Evolutionary conservation across 2,888 invertebrate genomes (phyloP).

Genomic region (Andrena praecox): DNA sequence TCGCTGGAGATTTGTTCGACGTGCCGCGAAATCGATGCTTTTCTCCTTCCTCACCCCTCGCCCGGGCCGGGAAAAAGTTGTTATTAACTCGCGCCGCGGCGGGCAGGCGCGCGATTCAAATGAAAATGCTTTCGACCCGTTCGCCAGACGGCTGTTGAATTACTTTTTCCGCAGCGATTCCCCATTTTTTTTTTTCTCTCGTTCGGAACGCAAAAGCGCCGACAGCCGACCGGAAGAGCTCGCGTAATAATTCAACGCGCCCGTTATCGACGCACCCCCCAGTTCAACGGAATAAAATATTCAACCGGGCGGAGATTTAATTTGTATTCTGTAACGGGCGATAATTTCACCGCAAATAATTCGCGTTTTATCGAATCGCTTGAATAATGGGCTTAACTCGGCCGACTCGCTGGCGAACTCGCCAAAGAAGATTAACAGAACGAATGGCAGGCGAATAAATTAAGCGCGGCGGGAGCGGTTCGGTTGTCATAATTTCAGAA

Average conservation of each 20-base stretch:
- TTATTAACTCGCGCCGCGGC: not conserved
- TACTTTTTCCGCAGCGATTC: not conserved
- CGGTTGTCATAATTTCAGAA: not conserved
- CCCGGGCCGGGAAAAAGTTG: not conserved
- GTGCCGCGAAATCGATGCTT: slow-evolving; percentile 24
- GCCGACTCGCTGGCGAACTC: not conserved
- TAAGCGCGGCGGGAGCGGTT: not conserved
- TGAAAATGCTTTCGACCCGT: not conserved
- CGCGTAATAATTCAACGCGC: slow-evolving; percentile 3
- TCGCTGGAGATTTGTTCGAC: slow-evolving; percentile 50
- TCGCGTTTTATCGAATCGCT: slow-evolving; percentile 3
- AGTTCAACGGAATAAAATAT: slow-evolving; percentile 9
- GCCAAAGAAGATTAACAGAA: slow-evolving; percentile 23
- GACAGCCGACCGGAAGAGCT: slow-evolving; percentile 1
- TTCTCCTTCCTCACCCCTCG: not conserved
- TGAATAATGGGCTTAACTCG: slow-evolving; percentile 6
- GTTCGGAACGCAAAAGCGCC: slow-evolving; percentile 1
- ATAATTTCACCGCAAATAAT: slow-evolving; percentile 29
- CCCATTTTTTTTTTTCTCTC: not conserved
- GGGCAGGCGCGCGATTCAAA: not conserved
- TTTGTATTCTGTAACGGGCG: not conserved
- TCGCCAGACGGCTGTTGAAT: not conserved
- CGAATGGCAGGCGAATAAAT: not conserved
- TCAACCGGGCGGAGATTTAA: slow-evolving; percentile 1
- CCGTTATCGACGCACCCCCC: not conserved